These are phyloP conservation scores for Gortyna flavago DNA, from an alignment of 2,888 invertebrate species.

Conservation along the genomic window DNA sequence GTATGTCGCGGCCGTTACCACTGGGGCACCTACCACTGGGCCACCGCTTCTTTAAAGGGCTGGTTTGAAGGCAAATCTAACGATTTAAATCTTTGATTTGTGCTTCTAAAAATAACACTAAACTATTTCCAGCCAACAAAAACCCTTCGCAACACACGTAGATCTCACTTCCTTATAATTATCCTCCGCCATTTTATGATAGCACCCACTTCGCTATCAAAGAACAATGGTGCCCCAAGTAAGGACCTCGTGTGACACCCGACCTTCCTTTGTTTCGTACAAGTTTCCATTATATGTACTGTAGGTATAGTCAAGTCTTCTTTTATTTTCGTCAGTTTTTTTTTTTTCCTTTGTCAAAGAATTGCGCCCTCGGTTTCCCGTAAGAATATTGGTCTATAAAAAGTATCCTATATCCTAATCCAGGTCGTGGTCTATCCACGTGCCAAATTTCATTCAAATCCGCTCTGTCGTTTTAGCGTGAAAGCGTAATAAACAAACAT, in stretches of 20 bases:
- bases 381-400: no score
- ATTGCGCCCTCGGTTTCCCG: no score
- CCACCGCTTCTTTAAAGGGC: background rate
- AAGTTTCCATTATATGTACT: background rate
- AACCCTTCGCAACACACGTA: background rate
- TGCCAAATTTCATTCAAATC: no score
- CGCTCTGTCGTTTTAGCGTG: no score
- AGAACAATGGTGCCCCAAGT: conserved; percentile 24
- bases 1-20: background rate
- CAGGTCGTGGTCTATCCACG: no score
- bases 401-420: no score
- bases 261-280: conserved; percentile 32
- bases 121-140: background rate
- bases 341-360: background rate
- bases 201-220: background rate
- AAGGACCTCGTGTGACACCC: conserved; percentile 18
- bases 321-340: background rate
- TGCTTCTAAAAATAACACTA: background rate
- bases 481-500: no score
- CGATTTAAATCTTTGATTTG: background rate
- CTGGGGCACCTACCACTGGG: background rate
- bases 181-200: conserved; percentile 18
- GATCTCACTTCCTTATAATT: background rate
- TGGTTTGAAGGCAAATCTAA: background rate
- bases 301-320: background rate